A percentile compares a stretch with the other conserved stretches of the same genome.
These are phyloP conservation scores for Shargacucullia verbasci DNA, from an alignment of 2,888 invertebrate genomes.

Conservation along the genomic window DNA sequence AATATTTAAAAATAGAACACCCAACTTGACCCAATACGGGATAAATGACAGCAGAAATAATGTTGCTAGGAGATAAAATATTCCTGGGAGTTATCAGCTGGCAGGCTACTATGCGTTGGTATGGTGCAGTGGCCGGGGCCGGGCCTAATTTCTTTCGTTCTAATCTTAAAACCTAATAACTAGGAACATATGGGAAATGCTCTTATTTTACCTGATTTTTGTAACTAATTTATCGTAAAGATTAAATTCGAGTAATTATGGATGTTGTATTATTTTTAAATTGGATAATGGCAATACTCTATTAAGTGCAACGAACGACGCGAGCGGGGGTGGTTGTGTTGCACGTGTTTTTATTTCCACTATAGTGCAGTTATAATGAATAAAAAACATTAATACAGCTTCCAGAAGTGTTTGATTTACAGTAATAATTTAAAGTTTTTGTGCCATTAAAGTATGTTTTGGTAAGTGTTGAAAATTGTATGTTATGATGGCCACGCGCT, in stretches of 20 bases:
- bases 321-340: conserved; percentile 66
- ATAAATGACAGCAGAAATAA: conserved; percentile 7
- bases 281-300: conserved; percentile 2
- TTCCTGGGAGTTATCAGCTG: too few relatives aligned
- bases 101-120: too few relatives aligned
- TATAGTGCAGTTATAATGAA: conserved; percentile 60
- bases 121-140: too few relatives aligned
- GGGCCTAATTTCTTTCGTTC: too few relatives aligned
- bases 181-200: too few relatives aligned
- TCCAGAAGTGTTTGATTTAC: conserved; percentile 32
- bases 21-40: conserved; percentile 8
- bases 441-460: conserved; percentile 60
- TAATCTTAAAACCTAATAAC: too few relatives aligned
- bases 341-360: conserved; percentile 62
- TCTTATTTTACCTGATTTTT: too few relatives aligned
- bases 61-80: conserved; percentile 26
- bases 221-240: too few relatives aligned
- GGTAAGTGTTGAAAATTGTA: conserved; percentile 66
- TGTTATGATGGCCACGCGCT: conserved; percentile 68
- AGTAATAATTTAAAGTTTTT: conserved; percentile 30
- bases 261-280: too few relatives aligned
- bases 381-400: conserved; percentile 55
- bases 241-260: too few relatives aligned
- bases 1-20: conserved; percentile 64
- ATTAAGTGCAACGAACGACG: conserved; percentile 67